Evolutionary conservation across 2,888 invertebrate species (phyloP), one percentile per base, ranked within the genome.

Genomic region (Drosophila heteroneura): DNA sequence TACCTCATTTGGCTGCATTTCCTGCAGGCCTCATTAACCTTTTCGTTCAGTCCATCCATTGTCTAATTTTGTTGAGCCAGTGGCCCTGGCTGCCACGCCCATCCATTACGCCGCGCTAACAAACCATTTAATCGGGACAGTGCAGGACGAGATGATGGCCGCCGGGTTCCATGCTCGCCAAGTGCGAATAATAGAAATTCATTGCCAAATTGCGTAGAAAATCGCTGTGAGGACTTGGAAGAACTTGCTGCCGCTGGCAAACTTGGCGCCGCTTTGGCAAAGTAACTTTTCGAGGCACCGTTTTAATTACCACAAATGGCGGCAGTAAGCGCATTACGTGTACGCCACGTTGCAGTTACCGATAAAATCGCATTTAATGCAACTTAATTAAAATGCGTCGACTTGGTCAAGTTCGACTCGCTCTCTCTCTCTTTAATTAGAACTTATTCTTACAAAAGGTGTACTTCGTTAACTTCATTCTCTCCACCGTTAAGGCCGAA

Each of bases 151-250:
- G 51, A 54, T 39, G 60, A 33, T 14, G 67, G 14, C 41, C 14
- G 33, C 41, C 58, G 14, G 44, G 35, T 51, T 61, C 58, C 51
- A 58, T 58, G 82, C 66, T 67, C 75, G 69, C 64, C 72, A 64
- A 75, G 74, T 85, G 86, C 74, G 66, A 72, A 83, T 90, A 85
- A 85, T 88, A 88, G 83, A 90, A 89, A 87, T 84, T 84, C 84
- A 89, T 87, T 90, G 89, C 87, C 90, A 90, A 88, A 88, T 91
- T 88, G 85, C 91, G 86, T 84, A 90, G 87, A 90, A 88, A 90
- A 90, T 86, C 74, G 89, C 71, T 73, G 70, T 72, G 70, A 71
- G 60, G 63, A 76, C 61, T 26, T 30, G 71, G 70, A 61, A 62
- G 64, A 85, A 59, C 76, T 70, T 30, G 75, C 57, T 62, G 83